phyloP scores from a whole-genome alignment of 2,113 vertebrate genomes.

The Platichthys flesus region DNA sequence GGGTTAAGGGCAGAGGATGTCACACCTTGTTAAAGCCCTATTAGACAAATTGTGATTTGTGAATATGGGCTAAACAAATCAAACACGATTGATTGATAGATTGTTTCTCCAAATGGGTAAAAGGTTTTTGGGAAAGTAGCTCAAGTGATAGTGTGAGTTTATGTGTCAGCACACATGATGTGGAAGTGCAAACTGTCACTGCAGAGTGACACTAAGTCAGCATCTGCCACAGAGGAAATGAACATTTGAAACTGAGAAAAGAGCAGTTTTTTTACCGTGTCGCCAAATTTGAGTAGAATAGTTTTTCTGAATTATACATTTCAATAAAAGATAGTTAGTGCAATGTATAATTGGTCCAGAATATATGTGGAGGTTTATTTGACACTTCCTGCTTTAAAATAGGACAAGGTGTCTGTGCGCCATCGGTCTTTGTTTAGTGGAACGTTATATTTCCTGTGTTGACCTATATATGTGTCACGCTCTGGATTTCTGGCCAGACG shows the following conservation, averaged over 20 bases:
- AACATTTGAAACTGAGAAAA: background rate
- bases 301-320: background rate
- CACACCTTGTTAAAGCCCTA: no score
- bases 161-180: slow-evolving; percentile 3
- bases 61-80: no score
- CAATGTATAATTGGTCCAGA: background rate
- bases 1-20: no score
- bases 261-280: background rate
- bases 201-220: slow-evolving; percentile 9
- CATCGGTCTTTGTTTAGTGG: slow-evolving; percentile 23
- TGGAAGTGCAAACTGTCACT: slow-evolving; percentile 7
- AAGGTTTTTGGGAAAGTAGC: background rate
- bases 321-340: background rate
- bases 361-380: background rate
- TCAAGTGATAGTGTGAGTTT: background rate
- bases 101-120: background rate
- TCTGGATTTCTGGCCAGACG: slow-evolving; percentile 11
- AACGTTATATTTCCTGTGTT: slow-evolving; percentile 10
- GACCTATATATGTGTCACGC: slow-evolving; percentile 22
- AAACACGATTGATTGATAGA: no score
- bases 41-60: no score
- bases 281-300: background rate
- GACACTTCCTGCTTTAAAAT: slow-evolving; percentile 19
- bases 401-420: slow-evolving; percentile 20
- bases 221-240: background rate